These are phyloP conservation scores for Protosalanx chinensis DNA, from an alignment of 2,797 vertebrate species.

Conservation along the genomic window DNA sequence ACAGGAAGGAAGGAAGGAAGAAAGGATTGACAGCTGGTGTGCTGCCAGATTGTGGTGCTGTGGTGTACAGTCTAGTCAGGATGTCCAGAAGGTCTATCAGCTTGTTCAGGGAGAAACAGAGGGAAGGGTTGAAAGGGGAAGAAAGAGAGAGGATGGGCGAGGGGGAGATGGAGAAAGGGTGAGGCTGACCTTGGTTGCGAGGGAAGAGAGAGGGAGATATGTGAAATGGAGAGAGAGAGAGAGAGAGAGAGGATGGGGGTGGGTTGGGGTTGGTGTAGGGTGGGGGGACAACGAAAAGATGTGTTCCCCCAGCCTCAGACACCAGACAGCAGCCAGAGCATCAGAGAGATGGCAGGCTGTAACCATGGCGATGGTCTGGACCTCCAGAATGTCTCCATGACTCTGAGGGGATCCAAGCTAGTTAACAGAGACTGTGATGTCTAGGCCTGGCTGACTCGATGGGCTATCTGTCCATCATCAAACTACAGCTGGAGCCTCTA, in stretches of 20 bases:
- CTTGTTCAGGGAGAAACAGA: neutral
- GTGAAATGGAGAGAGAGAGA: neutral
- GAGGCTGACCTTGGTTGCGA: too few species aligned
- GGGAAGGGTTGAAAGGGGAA: slow-evolving; percentile 20
- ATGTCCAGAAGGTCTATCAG: slow-evolving; percentile 16
- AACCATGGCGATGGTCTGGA: neutral
- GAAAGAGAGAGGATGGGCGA: neutral
- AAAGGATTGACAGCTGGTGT: too few species aligned
- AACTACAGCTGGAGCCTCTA: neutral
- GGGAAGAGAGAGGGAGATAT: neutral
- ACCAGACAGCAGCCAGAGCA: neutral
- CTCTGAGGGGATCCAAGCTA: neutral
- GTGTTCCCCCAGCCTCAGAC: neutral
- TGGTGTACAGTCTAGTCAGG: slow-evolving; percentile 15
- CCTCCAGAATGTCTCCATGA: neutral
- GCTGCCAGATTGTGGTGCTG: neutral
- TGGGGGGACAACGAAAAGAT: neutral
- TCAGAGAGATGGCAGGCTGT: neutral
- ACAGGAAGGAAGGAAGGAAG: too few species aligned
- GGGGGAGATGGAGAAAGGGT: neutral
- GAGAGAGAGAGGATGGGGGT: neutral
- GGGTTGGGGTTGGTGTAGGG: neutral
- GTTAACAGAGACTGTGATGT: neutral
- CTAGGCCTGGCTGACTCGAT: neutral
- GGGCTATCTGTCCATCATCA: neutral